Conservation (phyloP, 2,888 invertebrate genomes). For the Oscheius sp. region DNA sequence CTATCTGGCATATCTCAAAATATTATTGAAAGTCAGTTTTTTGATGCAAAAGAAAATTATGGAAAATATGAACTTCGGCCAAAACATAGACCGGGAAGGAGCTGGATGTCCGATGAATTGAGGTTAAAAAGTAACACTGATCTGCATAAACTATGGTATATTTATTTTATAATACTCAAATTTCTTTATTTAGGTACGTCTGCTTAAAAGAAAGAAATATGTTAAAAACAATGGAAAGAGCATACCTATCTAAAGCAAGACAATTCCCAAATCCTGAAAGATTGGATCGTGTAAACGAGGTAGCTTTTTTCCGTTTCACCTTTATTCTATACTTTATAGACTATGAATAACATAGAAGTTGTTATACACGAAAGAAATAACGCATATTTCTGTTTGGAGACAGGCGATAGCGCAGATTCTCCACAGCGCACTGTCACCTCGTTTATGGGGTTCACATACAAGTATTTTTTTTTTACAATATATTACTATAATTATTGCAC, state of each 20-base stretch:
- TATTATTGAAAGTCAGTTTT: conserved; percentile 47
- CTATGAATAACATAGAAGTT: conserved; percentile 89
- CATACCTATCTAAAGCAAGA: conserved; percentile 75
- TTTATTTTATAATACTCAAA: not conserved
- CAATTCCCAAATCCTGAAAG: conserved; percentile 68
- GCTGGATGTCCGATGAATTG: conserved; percentile 89
- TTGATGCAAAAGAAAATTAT: conserved; percentile 60
- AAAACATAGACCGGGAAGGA: conserved; percentile 59
- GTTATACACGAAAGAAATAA: conserved; percentile 90
- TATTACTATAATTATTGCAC: not conserved
- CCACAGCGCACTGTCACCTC: conserved; percentile 62
- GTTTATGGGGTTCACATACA: conserved; percentile 66
- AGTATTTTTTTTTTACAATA: conserved; percentile 41
- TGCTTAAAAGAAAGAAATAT: conserved; percentile 94
- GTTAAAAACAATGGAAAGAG: conserved; percentile 87
- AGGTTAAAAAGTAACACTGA: conserved; percentile 93
- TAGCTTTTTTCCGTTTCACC: conserved; percentile 17
- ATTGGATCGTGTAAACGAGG: conserved; percentile 64
- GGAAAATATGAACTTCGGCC: conserved; percentile 57
- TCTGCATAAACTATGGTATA: conserved; percentile 94
- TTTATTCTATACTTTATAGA: conserved; percentile 70
- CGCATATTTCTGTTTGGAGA: conserved; percentile 88
- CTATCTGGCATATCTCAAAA: not conserved
- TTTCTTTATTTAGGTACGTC: conserved; percentile 77
- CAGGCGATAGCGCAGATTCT: conserved; percentile 78